These are phyloP conservation scores for Ifrita kowaldi DNA, from an alignment of 2,113 vertebrate genomes.

Conservation along the genomic window DNA sequence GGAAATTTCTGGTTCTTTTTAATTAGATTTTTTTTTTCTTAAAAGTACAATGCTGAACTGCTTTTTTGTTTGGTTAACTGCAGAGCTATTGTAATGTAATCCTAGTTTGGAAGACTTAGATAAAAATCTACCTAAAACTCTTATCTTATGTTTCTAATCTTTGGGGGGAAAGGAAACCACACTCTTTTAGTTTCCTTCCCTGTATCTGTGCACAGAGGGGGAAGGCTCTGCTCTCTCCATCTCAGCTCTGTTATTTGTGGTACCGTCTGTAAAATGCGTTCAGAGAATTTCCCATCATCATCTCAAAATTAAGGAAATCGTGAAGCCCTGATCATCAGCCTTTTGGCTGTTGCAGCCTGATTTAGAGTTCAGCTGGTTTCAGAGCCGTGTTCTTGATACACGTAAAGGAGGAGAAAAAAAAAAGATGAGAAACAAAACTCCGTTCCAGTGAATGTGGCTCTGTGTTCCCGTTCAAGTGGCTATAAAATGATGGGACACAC, in stretches of 20 bases:
- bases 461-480: not conserved
- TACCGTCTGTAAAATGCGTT: not conserved
- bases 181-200: not conserved
- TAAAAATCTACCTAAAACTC: not conserved
- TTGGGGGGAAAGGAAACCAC: not conserved
- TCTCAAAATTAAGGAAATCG: accelerated
- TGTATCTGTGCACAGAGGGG: accelerated
- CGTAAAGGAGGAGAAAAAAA: not conserved
- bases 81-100: not conserved
- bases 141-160: not conserved
- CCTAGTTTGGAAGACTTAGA: not conserved
- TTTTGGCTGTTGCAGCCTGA: not conserved
- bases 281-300: not conserved
- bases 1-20: not conserved
- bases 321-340: not conserved
- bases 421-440: not conserved
- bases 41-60: not conserved
- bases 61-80: not conserved
- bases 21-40: not conserved
- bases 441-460: not conserved
- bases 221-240: not conserved
- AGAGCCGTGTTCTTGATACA: not conserved
- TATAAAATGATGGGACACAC: not conserved
- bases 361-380: not conserved
- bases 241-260: not conserved